Base-by-base conservation (phyloP, 2,113 vertebrate species). In the Coptodon bakossiorum region DNA sequence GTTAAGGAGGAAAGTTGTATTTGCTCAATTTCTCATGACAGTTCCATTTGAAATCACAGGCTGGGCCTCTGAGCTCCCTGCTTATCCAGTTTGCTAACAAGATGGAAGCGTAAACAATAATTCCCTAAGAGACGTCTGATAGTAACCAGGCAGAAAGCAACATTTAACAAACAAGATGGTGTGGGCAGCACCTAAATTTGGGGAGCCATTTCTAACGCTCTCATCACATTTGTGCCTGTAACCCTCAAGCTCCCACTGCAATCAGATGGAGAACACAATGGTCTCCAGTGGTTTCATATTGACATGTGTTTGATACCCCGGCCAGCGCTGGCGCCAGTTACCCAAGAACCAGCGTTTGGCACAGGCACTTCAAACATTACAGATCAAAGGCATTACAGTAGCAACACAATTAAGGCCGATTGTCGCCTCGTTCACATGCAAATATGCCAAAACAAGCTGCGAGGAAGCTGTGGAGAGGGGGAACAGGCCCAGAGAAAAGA, bases 311-410 rank as follows among this genome's bases (percentile, higher is more conserved):
- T 48, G 92, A 81, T 84, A 14, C 83, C 95, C 95, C 31, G 94
- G 81, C 91, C 96, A 17, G 96, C 52, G 52, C 87, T 86, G 96
- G 96, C 96, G 95, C 96, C 96, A 92, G 79, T 24, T 11, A n/a
- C 76, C 63, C 63, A 40, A 59, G 43, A 61, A 81, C 6, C 76
- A 80, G 88, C 95, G 19, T 95, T 96, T 94, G 95, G 93, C 91
- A 56, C 88, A 63, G 80, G 71, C 79, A 66, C 88, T 92, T 92
- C 91, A 93, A 94, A 94, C 91, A 85, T 90, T 54, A 2, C 63
- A 93, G 92, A 97, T 97, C 95, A 97, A 96, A 96, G 94, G 91
- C 50, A 73, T 96, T 96, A 96, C 95, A 96, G 95, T 94, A 96
- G 96, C 94, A 84, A 93, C 93, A 94, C 95, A 93, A 95, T 96